Conservation (phyloP, 2,113 vertebrate species). For the Cromileptes altivelis region DNA sequence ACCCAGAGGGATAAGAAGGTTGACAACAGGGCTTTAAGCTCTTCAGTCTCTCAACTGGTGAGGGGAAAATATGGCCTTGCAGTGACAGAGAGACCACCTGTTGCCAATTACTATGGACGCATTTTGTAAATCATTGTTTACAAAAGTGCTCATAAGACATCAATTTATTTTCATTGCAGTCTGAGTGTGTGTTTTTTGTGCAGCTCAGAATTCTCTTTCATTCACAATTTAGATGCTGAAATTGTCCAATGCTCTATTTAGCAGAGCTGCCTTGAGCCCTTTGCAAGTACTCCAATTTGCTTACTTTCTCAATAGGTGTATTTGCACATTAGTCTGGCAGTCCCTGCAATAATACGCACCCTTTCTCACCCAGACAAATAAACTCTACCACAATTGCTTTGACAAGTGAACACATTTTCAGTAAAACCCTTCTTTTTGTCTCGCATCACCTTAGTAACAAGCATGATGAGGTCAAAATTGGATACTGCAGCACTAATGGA, state of each 20-base stretch:
- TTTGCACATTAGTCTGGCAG: constrained; percentile 62
- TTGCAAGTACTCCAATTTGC: constrained; percentile 62
- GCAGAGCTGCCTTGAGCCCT: constrained; percentile 50
- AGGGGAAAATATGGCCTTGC: constrained; percentile 24
- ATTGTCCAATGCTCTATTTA: constrained; percentile 51
- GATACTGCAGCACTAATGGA: constrained; percentile 47
- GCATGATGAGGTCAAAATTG: constrained; percentile 53
- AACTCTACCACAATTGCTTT: constrained; percentile 40
- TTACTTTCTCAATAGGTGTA: constrained; percentile 64
- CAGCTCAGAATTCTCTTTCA: constrained; percentile 17
- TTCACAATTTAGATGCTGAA: constrained; percentile 45
- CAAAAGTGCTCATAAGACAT: constrained; percentile 19
- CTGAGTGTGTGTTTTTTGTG: constrained; percentile 32
- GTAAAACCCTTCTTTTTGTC: constrained; percentile 46
- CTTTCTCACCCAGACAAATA: constrained; percentile 36
- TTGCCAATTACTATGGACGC: neutral
- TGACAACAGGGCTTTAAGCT: constrained; percentile 3
- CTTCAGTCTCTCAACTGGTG: constrained; percentile 35
- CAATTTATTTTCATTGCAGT: constrained; percentile 31
- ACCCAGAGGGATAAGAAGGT: neutral
- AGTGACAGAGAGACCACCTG: constrained; percentile 32
- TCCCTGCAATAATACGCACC: constrained; percentile 47
- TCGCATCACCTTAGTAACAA: constrained; percentile 47
- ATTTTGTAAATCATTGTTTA: constrained; percentile 41
- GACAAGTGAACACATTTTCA: constrained; percentile 57